Evolutionary conservation across 30 jellyfish, hydroid and myxozoan species (phyloP), one percentile per base, ranked within the genome.

Genomic region (Turritopsis rubra): DNA sequence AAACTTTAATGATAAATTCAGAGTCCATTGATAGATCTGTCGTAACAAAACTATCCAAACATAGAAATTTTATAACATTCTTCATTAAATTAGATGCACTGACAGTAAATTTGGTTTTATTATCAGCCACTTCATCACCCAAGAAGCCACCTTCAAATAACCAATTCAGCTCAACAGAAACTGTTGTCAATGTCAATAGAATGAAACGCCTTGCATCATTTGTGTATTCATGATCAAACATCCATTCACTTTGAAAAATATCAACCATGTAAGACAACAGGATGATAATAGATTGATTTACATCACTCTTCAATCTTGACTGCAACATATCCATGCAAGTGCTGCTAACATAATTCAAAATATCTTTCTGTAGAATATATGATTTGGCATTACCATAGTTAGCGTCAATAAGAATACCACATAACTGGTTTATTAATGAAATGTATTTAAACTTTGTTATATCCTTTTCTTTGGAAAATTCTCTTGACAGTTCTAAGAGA

Each of bases 81-180:
- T 23, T 29, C 26, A 41, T 23, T 8, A 74, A 16, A 24, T 74
- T 41, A 8, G 41, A 74, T 16, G 27, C 28, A 74, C 54, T 0
- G 8, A 23, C 60, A 22, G 23, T 21, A 74, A 74, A 29, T 3
- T 25, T 41, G 77, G 1, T 0, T 19, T 68, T 26, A 0, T 0
- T 22, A 9, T 74, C n/a, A 21, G 60, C 72, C 21, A 16, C 28
- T 23, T n/a, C 82, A 9, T 23, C 60, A 29, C 41, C 41, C 65
- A n/a, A 22, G 65, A 41, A 29, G 60, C 41, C 60, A 7, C 60
- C 65, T 23, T 74, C 27, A 22, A 74, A 74, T 23, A 74, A 9
- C 53, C 82, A 74, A 29, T 19, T 41, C n/a, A 74, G 0, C 70
- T 74, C 82, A 74, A 74, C 60, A 29, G 65, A 23, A 23, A 74